These are phyloP conservation scores for Aphelocoma coerulescens DNA, from an alignment of 2,113 vertebrate genomes.

Conservation along the genomic window DNA sequence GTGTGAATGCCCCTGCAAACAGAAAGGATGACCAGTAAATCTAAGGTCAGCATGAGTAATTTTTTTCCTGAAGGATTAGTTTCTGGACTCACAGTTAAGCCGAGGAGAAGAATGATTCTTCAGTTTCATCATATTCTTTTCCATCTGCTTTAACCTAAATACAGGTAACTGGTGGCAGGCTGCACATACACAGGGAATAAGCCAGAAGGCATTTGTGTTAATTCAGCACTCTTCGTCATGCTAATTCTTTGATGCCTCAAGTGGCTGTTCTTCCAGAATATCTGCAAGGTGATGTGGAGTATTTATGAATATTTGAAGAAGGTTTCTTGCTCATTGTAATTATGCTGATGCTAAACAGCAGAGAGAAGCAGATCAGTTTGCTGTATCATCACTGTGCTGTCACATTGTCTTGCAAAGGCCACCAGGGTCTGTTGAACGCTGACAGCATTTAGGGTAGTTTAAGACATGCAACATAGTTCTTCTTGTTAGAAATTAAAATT, in stretches of 20 bases:
- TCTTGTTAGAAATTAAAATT: not conserved
- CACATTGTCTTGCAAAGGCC: not conserved
- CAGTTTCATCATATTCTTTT: not conserved
- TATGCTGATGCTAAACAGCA: not conserved
- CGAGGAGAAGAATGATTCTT: not conserved
- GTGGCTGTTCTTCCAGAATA: not conserved
- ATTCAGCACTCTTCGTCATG: not conserved
- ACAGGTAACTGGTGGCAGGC: not conserved
- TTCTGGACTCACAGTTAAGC: not conserved
- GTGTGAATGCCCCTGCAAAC: not conserved
- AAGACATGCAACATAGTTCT: not conserved
- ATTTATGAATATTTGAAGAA: slow-evolving; percentile 10
- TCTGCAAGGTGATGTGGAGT: not conserved
- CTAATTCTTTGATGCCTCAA: not conserved
- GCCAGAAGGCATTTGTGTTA: not conserved
- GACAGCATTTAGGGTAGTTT: not conserved
- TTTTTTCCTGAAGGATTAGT: not conserved
- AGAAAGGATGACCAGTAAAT: not conserved
- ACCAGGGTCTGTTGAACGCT: not conserved
- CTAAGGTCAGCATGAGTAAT: not conserved
- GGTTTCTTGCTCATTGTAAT: not conserved
- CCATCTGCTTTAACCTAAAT: not conserved
- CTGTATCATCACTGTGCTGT: not conserved
- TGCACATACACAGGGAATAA: not conserved
- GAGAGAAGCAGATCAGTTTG: not conserved